Base-by-base conservation (phyloP, 2,888 invertebrate genomes). In the Stramonita haemastoma region DNA sequence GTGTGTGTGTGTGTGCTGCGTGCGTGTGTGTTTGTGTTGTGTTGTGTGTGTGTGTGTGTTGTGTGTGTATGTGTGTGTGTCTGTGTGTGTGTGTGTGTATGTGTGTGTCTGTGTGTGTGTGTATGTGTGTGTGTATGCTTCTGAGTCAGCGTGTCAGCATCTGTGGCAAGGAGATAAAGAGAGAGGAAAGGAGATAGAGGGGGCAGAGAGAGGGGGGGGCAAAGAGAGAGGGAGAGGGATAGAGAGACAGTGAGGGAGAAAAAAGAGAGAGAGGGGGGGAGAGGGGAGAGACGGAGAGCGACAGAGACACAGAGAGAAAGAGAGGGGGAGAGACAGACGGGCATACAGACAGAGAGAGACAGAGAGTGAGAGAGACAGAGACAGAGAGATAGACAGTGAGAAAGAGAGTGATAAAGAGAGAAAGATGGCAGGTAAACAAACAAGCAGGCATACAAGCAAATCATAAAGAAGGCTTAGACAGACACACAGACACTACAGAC, bases 71-170 rank as follows among this genome's bases (percentile, higher is more conserved):
- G 79, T 36, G 34, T 36, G 79, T 36, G 79, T 36, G 79, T 36
- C 32, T 36, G 79, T 79, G 32, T 77, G 77, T 77, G 77, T 77
- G 77, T 77, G 77, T 77, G 77, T 77, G 77, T 79, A 32, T 34
- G 79, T 34, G 79, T 34, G 79, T 34, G 79, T 34, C 32, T 34
- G 79, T 79, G 32, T 6, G 34, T 32, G 79, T 0, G 79, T 32
- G 79, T 79, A 8, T 79, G 79, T 34, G 79, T 6, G 79, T 32
- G 34, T 32, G 79, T 32, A 17, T 22, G 77, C 32, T 5, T 77
- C 29, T 29, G 77, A 29, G 77, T 29, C 29, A 29, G 29, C 29
- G 29, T 77, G 77, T 29, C 6, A 6, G 79, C 8, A 32, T 79
- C 32, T 79, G 79, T 79, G 79, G 29, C 11, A 32, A 26, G 17